A percentile compares a stretch with the other conserved stretches of the same genome.
Evolutionary conservation across 2,888 invertebrate genomes (phyloP).

Genomic region (Vesta saturnalis): DNA sequence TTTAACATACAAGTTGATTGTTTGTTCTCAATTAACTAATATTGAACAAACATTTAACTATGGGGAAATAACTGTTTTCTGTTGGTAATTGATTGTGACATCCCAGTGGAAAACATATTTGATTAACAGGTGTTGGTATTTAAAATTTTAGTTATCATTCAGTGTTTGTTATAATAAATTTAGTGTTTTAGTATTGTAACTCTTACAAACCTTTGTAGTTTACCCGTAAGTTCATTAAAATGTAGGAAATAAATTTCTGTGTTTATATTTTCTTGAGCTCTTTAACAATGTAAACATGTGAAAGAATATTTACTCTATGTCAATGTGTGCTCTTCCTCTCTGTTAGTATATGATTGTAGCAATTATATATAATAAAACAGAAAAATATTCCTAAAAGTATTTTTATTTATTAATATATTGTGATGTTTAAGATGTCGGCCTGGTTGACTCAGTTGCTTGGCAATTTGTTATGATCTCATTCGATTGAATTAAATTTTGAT

Average conservation of each 20-base stretch:
- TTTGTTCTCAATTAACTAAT: constrained; percentile 8
- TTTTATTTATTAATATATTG: too few relatives aligned
- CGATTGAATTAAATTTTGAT: too few relatives aligned
- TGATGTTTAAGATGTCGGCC: too few relatives aligned
- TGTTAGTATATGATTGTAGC: constrained; percentile 6
- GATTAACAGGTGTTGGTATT: not conserved
- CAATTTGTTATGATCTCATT: too few relatives aligned
- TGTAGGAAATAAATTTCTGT: not conserved
- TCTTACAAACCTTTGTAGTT: not conserved
- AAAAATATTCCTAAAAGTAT: too few relatives aligned
- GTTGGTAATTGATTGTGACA: constrained; percentile 3
- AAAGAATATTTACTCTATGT: constrained; percentile 8
- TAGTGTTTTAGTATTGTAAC: constrained; percentile 5
- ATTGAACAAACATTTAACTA: not conserved
- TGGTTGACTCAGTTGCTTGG: too few relatives aligned
- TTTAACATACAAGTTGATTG: constrained; percentile 17
- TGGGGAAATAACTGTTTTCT: constrained; percentile 13
- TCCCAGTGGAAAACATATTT: not conserved
- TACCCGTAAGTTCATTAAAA: not conserved
- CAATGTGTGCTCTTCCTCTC: constrained; percentile 3
- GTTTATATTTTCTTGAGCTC: not conserved
- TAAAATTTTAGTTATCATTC: not conserved
- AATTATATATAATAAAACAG: not conserved
- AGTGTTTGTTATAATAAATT: not conserved
- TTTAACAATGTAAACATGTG: not conserved